These are phyloP conservation scores for Urocynchramus pylzowi DNA, from an alignment of 2,113 vertebrate genomes.

Conservation along the genomic window DNA sequence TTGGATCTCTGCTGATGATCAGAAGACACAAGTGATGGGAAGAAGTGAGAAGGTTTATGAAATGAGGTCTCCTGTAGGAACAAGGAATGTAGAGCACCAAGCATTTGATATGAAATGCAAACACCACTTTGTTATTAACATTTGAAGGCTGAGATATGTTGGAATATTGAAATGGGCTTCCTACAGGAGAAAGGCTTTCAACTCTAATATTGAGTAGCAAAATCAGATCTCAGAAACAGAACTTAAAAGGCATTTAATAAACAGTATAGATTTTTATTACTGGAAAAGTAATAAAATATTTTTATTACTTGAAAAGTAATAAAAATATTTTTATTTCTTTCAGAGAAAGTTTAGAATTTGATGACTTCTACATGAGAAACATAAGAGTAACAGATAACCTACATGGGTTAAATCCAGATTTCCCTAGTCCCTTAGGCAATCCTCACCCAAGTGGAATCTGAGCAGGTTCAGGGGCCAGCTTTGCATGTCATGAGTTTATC, in stretches of 20 bases:
- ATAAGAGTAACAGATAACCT: slow-evolving; percentile 1
- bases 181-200: neutral
- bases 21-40: neutral
- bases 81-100: neutral
- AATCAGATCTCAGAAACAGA: slow-evolving; percentile 6
- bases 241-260: neutral
- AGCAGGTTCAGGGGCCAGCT: neutral
- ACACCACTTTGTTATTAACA: neutral
- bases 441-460: neutral
- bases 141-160: neutral
- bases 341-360: neutral
- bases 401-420: neutral
- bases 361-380: neutral
- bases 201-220: neutral
- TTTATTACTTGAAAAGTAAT: neutral
- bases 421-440: neutral
- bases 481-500: neutral
- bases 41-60: neutral
- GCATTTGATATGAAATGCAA: neutral
- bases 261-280: neutral
- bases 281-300: neutral
- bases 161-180: neutral
- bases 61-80: neutral
- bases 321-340: neutral
- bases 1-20: neutral